phyloP scores from a whole-genome alignment of 2,888 invertebrate genomes.

The Prosopocoilus inquinatus region DNA sequence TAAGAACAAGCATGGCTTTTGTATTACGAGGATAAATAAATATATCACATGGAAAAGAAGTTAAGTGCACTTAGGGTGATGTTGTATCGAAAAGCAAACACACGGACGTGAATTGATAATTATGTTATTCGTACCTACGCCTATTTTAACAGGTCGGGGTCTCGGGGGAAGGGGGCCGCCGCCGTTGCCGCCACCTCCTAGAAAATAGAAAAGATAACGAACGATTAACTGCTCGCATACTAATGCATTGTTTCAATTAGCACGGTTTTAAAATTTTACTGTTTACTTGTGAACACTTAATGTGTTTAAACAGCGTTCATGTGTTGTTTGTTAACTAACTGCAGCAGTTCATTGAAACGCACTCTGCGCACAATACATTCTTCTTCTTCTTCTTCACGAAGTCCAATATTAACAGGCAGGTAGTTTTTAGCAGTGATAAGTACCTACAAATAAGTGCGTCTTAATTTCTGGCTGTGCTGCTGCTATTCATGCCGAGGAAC shows the following conservation, averaged over 20 bases:
- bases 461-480: too few relatives aligned
- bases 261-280: constrained; percentile 22
- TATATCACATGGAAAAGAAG: too few relatives aligned
- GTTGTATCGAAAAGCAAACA: too few relatives aligned
- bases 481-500: too few relatives aligned
- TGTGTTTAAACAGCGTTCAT: constrained; percentile 24
- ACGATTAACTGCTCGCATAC: constrained; percentile 2
- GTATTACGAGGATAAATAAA: too few relatives aligned
- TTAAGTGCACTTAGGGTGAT: too few relatives aligned
- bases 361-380: constrained; percentile 10
- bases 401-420: constrained; percentile 14
- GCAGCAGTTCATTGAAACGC: constrained; percentile 20
- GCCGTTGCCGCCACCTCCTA: background rate
- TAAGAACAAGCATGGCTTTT: too few relatives aligned
- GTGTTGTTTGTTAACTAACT: constrained; percentile 24
- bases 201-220: constrained; percentile 4
- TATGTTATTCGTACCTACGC: too few relatives aligned
- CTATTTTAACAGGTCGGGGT: too few relatives aligned
- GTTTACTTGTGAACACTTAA: constrained; percentile 23
- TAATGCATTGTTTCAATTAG: constrained; percentile 24
- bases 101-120: too few relatives aligned
- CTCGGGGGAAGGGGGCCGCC: too few relatives aligned
- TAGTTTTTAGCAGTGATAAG: constrained; percentile 22
- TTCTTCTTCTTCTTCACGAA: constrained; percentile 15
- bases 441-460: constrained; percentile 19